A percentile compares a stretch with the other conserved stretches of the same genome.
These are phyloP conservation scores for Amphiprion percula DNA, from an alignment of 2,113 vertebrate species.

Conservation along the genomic window DNA sequence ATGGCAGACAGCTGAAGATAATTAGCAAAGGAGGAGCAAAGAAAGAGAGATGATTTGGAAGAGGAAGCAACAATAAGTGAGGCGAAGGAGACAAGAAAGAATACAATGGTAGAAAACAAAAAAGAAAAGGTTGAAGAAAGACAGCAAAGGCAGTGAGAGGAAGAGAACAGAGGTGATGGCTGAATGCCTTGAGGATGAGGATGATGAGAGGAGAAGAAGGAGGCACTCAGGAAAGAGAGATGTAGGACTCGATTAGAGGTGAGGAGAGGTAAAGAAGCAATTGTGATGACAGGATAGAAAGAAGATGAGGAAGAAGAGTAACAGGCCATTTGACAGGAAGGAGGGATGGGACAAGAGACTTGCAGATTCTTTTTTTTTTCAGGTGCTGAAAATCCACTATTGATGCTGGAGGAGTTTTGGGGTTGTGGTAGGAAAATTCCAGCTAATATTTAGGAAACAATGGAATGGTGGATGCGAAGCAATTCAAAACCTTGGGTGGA, in stretches of 20 bases:
- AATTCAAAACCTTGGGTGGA: no score
- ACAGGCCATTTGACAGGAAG: not conserved
- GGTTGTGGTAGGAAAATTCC: no score
- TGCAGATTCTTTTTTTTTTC: not conserved
- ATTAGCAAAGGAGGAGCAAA: not conserved
- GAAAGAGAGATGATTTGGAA: not conserved
- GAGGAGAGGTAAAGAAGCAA: not conserved
- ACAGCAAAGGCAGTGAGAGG: not conserved
- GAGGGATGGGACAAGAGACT: no score
- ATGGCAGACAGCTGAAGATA: not conserved
- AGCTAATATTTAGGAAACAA: no score
- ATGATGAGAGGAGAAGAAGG: slow-evolving; percentile 7
- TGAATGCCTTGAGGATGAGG: not conserved
- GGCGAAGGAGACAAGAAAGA: not conserved
- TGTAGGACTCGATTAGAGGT: not conserved
- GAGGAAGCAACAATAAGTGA: not conserved
- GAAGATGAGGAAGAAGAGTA: not conserved
- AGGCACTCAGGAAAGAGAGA: not conserved
- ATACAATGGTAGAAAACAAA: not conserved
- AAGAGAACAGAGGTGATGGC: not conserved
- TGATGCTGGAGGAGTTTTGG: not conserved
- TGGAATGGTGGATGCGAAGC: no score
- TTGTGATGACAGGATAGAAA: not conserved
- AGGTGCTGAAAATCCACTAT: not conserved
- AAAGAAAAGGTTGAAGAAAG: not conserved